phyloP scores from a whole-genome alignment of 2,797 vertebrate species.

The Perodicticus potto region DNA sequence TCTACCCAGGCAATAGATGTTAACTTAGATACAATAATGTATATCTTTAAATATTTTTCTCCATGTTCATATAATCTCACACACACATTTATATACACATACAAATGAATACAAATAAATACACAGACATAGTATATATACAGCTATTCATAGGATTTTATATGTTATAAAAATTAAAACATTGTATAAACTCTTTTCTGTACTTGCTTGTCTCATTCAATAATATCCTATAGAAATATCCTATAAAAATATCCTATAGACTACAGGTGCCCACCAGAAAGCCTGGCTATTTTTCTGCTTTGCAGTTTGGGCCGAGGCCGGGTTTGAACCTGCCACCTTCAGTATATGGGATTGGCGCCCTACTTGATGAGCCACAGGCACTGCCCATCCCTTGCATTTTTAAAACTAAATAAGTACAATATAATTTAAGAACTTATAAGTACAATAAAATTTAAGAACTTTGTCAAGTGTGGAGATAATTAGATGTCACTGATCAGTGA shows the following conservation, averaged over 20 bases:
- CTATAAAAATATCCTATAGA: not conserved
- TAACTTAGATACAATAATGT: not conserved
- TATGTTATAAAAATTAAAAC: conserved; percentile 26
- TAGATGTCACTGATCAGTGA: not conserved
- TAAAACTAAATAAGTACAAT: not conserved
- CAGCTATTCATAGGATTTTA: not conserved
- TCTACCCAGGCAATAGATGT: not conserved
- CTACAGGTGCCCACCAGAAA: too few relatives aligned
- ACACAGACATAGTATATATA: not conserved
- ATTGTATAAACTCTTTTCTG: not conserved
- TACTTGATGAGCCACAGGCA: too few relatives aligned
- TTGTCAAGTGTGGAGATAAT: not conserved
- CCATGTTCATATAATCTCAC: not conserved
- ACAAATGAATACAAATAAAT: not conserved
- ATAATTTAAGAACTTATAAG: not conserved
- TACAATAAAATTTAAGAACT: not conserved
- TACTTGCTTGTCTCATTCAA: not conserved
- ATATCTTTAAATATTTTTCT: conserved; percentile 26
- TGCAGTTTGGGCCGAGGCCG: too few relatives aligned
- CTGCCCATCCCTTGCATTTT: not conserved
- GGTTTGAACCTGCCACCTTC: too few relatives aligned
- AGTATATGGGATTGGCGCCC: too few relatives aligned
- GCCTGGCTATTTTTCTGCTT: too few relatives aligned
- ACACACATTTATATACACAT: not conserved
- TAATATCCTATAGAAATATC: not conserved